These are phyloP conservation scores for Ictalurus punctatus DNA, from an alignment of 2,113 vertebrate species.

Conservation along the genomic window DNA sequence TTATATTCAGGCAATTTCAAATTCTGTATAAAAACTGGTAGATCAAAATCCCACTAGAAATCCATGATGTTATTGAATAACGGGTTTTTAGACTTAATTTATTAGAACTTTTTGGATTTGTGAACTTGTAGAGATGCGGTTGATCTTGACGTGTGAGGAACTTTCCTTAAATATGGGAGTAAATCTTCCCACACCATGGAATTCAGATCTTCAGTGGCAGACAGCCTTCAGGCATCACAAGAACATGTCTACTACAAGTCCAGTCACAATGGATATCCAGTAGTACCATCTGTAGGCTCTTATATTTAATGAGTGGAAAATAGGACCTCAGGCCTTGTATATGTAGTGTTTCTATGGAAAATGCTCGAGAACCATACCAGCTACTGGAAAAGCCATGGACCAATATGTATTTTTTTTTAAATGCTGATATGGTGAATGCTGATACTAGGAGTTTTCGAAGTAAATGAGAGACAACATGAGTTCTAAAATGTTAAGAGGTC, in stretches of 20 bases:
- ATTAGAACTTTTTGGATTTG: not conserved
- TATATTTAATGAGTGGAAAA: constrained; percentile 57
- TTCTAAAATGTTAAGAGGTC: not conserved
- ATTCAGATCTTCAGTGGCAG: constrained; percentile 2
- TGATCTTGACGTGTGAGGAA: not conserved
- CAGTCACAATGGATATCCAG: constrained; percentile 4
- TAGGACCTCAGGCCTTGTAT: constrained; percentile 51
- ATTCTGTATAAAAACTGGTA: not conserved
- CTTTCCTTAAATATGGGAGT: not conserved
- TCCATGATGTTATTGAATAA: not conserved
- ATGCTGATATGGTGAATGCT: constrained; percentile 5
- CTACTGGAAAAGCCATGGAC: constrained; percentile 52
- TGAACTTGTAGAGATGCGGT: not conserved
- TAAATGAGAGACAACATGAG: not conserved
- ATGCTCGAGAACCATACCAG: constrained; percentile 51
- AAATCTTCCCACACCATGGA: not conserved
- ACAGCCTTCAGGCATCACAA: constrained; percentile 2
- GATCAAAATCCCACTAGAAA: too few species aligned
- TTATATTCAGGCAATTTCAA: not conserved
- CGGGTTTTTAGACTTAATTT: not conserved
- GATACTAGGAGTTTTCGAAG: not conserved
- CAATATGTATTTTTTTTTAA: too few species aligned
- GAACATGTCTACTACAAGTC: constrained; percentile 24
- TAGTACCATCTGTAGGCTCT: constrained; percentile 16
- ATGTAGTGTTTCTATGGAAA: constrained; percentile 55